These are phyloP conservation scores for Chloropsis hardwickii DNA, from an alignment of 2,113 vertebrate species.

Conservation along the genomic window DNA sequence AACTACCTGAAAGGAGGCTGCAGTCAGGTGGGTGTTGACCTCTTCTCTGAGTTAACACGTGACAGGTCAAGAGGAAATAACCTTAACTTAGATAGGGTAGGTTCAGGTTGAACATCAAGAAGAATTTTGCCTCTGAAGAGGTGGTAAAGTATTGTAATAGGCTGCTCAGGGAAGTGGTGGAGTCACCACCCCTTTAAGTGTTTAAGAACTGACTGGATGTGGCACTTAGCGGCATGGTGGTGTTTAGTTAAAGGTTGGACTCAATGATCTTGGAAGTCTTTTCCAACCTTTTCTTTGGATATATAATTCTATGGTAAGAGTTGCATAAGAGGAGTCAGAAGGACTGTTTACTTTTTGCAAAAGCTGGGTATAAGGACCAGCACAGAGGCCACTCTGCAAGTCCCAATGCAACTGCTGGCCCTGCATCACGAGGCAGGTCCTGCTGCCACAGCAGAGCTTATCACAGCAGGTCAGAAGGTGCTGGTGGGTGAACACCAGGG, in stretches of 20 bases:
- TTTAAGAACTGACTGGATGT: neutral
- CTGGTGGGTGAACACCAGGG: neutral
- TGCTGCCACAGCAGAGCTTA: neutral
- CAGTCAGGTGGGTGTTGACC: neutral
- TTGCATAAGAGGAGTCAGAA: neutral
- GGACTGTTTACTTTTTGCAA: neutral
- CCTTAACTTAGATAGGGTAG: neutral
- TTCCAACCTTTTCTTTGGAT: neutral
- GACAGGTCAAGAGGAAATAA: neutral
- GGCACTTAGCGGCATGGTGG: rapidly evolving
- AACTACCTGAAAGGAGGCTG: neutral
- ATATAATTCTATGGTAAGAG: neutral
- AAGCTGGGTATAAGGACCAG: neutral
- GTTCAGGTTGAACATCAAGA: neutral
- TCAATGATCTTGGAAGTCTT: neutral
- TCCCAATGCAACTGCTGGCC: neutral
- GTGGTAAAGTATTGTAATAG: neutral
- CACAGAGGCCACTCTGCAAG: neutral
- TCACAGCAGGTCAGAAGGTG: neutral
- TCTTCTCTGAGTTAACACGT: neutral
- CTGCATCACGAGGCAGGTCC: rapidly evolving
- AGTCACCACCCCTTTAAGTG: neutral
- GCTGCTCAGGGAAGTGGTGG: neutral
- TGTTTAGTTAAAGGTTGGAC: neutral
- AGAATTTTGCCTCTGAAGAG: neutral